Conservation (phyloP, 2,888 invertebrate species). For the Candidula unifasciata region DNA sequence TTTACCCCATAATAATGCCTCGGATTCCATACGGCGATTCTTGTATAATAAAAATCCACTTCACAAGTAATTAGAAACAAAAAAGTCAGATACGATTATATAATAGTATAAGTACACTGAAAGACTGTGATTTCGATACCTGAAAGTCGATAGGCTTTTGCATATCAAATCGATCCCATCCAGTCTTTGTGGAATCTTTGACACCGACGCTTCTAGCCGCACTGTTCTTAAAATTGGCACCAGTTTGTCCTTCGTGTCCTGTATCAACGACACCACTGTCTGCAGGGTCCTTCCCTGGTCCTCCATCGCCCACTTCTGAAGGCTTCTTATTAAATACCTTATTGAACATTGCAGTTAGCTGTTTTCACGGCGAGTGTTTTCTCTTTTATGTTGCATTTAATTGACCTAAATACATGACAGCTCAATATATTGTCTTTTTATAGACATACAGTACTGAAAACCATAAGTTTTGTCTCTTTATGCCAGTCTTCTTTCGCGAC, state of each 20-base stretch:
- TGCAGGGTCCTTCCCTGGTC: neutral
- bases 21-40: too few species aligned
- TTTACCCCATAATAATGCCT: too few species aligned
- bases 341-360: neutral
- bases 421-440: too few species aligned
- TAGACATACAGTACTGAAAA: too few species aligned
- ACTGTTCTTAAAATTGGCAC: neutral
- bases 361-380: too few species aligned
- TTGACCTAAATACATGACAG: neutral
- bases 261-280: neutral
- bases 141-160: constrained; percentile 54
- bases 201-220: constrained; percentile 21
- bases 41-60: too few species aligned
- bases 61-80: too few species aligned
- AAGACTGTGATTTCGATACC: constrained; percentile 39
- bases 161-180: constrained; percentile 52
- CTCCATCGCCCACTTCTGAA: constrained; percentile 11
- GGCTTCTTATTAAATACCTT: constrained; percentile 30
- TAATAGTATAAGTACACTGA: neutral
- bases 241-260: neutral
- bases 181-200: constrained; percentile 36
- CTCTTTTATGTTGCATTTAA: neutral
- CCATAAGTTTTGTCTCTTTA: too few species aligned
- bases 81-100: too few species aligned
- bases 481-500: too few species aligned